These are phyloP conservation scores for Eleginops maclovinus DNA, from an alignment of 2,113 vertebrate species.

Conservation along the genomic window DNA sequence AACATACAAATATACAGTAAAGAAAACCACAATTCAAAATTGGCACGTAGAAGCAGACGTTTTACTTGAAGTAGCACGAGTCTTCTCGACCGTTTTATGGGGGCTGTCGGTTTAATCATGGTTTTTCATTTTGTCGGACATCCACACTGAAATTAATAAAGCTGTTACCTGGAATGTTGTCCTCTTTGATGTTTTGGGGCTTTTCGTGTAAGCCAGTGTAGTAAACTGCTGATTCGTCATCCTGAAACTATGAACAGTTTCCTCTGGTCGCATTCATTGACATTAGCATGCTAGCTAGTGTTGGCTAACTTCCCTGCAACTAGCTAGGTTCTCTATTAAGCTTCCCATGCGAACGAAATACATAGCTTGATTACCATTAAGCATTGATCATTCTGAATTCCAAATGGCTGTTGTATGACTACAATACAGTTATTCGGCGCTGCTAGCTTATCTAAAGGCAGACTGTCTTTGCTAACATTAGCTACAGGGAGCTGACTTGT, in stretches of 20 bases:
- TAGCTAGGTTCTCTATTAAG: neutral
- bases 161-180: slow-evolving; percentile 89
- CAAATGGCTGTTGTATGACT: neutral
- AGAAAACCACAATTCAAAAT: neutral
- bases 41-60: neutral
- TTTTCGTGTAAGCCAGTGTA: slow-evolving; percentile 87
- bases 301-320: neutral
- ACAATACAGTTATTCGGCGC: neutral
- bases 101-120: neutral
- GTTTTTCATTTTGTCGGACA: neutral
- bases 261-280: neutral
- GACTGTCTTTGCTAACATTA: neutral
- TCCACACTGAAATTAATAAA: neutral
- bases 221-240: slow-evolving; percentile 78
- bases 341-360: neutral
- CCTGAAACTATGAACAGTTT: slow-evolving; percentile 9
- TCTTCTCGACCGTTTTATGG: neutral
- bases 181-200: slow-evolving; percentile 87
- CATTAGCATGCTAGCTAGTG: slow-evolving; percentile 51
- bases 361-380: neutral
- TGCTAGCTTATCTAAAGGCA: neutral
- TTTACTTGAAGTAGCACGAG: neutral
- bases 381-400: no score
- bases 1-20: neutral
- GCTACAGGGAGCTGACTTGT: slow-evolving; percentile 35